phyloP scores from a whole-genome alignment of 2,797 vertebrate genomes.

The Todus mexicanus region DNA sequence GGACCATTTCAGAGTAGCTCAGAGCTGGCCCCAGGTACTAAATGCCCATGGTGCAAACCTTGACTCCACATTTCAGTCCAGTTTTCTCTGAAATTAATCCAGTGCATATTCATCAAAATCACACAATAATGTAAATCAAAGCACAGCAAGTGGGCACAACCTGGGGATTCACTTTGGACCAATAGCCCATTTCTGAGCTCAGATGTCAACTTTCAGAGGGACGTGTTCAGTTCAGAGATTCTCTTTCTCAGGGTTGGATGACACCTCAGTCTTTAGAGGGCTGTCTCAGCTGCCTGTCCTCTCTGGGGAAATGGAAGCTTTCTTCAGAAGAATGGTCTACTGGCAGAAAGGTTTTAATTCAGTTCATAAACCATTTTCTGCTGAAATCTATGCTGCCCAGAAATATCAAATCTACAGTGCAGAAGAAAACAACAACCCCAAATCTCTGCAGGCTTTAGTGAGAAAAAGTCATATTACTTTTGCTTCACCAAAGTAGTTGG shows the following conservation, averaged over 20 bases:
- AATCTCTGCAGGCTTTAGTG: not conserved
- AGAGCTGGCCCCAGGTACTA: not conserved
- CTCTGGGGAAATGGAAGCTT: not conserved
- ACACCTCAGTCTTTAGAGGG: not conserved
- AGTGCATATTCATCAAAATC: not conserved
- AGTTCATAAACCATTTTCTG: not conserved
- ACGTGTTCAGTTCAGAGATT: not conserved
- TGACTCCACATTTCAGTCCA: not conserved
- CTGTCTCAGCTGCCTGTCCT: not conserved
- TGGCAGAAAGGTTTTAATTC: not conserved
- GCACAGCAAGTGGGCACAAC: not conserved
- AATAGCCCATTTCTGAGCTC: not conserved
- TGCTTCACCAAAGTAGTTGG: not conserved
- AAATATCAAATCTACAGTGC: not conserved
- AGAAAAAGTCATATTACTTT: not conserved
- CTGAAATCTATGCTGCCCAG: not conserved
- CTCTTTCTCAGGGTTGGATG: not conserved
- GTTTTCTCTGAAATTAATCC: not conserved
- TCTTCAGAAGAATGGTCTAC: not conserved
- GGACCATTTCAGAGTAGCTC: not conserved
- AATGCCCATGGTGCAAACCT: not conserved
- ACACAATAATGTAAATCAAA: not conserved
- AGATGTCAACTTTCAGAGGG: not conserved
- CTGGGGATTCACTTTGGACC: not conserved
- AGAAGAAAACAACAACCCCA: not conserved